Evolutionary conservation across 2,113 vertebrate genomes (phyloP).

Genomic region (Coptodon rendalli): DNA sequence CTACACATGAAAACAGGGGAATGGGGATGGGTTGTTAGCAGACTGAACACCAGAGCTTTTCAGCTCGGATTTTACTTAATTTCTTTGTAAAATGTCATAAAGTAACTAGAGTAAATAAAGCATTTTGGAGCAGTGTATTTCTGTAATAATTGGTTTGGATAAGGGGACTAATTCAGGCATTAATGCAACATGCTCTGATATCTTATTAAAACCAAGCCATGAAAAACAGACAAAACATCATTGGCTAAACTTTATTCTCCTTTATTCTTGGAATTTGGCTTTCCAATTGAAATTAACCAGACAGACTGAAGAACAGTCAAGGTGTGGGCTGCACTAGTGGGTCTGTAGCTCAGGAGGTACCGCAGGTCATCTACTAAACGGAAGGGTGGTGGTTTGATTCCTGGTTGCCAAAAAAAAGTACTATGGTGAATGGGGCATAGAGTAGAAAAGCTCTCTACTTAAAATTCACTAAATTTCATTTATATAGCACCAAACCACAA

Average conservation of each 20-base stretch:
- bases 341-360: background rate
- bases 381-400: background rate
- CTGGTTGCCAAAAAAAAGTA: background rate
- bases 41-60: background rate
- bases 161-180: background rate
- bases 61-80: background rate
- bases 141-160: background rate
- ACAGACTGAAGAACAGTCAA: background rate
- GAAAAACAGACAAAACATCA: background rate
- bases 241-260: background rate
- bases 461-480: background rate
- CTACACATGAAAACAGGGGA: background rate
- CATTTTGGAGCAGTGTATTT: background rate
- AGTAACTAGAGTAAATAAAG: background rate
- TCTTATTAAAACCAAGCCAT: background rate
- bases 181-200: background rate
- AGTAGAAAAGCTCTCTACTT: background rate
- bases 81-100: background rate
- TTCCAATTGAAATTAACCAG: background rate
- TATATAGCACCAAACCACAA: background rate
- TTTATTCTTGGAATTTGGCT: background rate
- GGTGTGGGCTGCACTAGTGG: background rate
- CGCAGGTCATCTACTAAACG: background rate
- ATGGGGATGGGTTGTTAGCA: background rate
- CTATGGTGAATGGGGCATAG: background rate